Evolutionary conservation across 1,140 invertebrate genomes (phyloP).

Genomic region (Camponotus pennsylvanicus): DNA sequence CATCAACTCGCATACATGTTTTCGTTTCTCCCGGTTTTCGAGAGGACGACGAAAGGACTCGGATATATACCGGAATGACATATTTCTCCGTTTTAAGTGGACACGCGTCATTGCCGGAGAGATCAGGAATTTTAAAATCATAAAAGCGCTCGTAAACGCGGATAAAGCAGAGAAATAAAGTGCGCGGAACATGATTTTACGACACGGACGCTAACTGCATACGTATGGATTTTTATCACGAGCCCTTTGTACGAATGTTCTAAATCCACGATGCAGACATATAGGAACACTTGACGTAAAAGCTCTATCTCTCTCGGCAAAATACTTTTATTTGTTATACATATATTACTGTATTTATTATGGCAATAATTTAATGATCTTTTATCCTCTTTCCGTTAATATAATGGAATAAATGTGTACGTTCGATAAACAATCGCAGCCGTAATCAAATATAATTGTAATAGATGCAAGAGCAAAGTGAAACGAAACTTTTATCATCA

Average conservation of each 20-base stretch:
- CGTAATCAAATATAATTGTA: not conserved
- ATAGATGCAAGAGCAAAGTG: not conserved
- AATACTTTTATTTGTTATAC: conserved; percentile 4
- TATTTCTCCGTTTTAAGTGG: conserved; percentile 32
- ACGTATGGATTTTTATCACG: conserved; percentile 26
- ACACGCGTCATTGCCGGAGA: conserved; percentile 13
- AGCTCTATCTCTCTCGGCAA: not conserved
- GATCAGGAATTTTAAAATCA: conserved; percentile 25
- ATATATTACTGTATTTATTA: not conserved
- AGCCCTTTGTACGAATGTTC: not conserved
- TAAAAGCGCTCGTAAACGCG: conserved; percentile 65
- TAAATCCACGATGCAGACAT: not conserved
- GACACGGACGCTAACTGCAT: not conserved
- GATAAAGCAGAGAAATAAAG: conserved; percentile 28
- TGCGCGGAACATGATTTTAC: not conserved
- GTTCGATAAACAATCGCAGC: too few species aligned
- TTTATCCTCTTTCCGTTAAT: conserved; percentile 5
- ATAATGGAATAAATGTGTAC: conserved; percentile 32
- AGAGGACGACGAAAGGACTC: not conserved
- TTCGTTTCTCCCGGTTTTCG: not conserved
- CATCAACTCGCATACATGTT: not conserved
- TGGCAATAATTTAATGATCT: conserved; percentile 26
- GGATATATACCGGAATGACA: not conserved
- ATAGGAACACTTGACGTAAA: not conserved
- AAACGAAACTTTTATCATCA: not conserved